Evolutionary conservation across 2,888 invertebrate genomes (phyloP).

Genomic region (Caenorhabditis sp.): DNA sequence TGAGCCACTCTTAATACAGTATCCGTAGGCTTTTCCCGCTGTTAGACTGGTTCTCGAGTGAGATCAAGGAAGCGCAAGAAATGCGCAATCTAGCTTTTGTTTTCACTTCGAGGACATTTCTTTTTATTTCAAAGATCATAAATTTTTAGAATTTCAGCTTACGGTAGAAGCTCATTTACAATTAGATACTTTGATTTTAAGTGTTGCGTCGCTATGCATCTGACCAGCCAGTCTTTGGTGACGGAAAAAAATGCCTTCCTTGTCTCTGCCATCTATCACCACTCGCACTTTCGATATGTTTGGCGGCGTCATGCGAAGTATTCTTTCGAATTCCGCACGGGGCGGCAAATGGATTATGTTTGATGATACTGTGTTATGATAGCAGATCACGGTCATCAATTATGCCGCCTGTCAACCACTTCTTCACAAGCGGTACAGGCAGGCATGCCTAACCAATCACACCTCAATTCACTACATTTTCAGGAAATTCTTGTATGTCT

Average conservation of each 20-base stretch:
- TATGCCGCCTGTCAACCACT: slow-evolving; percentile 21
- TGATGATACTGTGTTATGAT: slow-evolving; percentile 48
- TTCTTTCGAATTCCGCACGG: slow-evolving; percentile 23
- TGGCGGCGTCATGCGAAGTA: slow-evolving; percentile 24
- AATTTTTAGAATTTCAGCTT: neutral
- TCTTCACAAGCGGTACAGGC: slow-evolving; percentile 17
- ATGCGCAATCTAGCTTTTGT: slow-evolving; percentile 36
- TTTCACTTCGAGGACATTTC: slow-evolving; percentile 26
- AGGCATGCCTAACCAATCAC: slow-evolving; percentile 24
- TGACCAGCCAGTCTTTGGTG: too few relatives aligned
- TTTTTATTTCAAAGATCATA: slow-evolving; percentile 24
- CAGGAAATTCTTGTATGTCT: slow-evolving; percentile 42
- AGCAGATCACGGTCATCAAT: slow-evolving; percentile 46
- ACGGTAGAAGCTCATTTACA: neutral
- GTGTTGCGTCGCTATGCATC: too few relatives aligned
- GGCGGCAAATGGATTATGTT: slow-evolving; percentile 13
- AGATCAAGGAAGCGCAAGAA: slow-evolving; percentile 28
- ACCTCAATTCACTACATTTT: slow-evolving; percentile 41
- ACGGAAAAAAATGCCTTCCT: slow-evolving; percentile 5
- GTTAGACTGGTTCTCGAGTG: slow-evolving; percentile 39
- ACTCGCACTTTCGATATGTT: slow-evolving; percentile 30
- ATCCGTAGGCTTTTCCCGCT: slow-evolving; percentile 10
- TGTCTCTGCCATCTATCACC: slow-evolving; percentile 28
- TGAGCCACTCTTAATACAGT: slow-evolving; percentile 40
- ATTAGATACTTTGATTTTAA: too few relatives aligned